Base-by-base conservation (phyloP, 2,797 vertebrate species). In the Bryconaethiops microstoma region DNA sequence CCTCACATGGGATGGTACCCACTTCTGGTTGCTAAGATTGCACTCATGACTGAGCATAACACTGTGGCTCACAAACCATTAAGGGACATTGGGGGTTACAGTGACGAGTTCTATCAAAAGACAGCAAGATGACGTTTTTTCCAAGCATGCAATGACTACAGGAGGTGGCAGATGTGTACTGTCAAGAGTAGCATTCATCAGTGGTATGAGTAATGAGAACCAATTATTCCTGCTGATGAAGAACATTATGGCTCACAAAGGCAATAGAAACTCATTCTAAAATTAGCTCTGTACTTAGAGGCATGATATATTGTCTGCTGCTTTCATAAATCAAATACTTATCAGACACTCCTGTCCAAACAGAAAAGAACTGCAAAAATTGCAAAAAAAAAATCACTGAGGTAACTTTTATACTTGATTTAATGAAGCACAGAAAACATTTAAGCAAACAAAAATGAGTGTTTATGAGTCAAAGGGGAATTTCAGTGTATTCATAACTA, bases 121-220 rank as follows among this genome's bases (percentile, higher is more conserved):
- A 42, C 59, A 80, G 57, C 25, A 64, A 62, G 59, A 40, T 23
- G 68, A 76, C 35, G 39, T 54, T 72, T 74, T 45, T 77, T 77
- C 40, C 62, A 74, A n/a, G 23, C 74, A 45, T 29, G 67, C 64
- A 45, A 39, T 40, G 25, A 60, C 63, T 29, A 25, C 19, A 55
- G 59, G 65, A 19, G 80, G 48, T 57, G 67, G 80, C 68, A 77
- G 75, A 77, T 67, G 69, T 77, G 35, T 10, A 63, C 45, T 63
- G 35, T 78, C 60, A 74, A 35, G 21, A 23, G 62, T 64, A 60
- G 70, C 40, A 77, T 77, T 55, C 62, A 65, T 82, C 74, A 72
- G 45, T 39, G 40, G 59, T 16, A 21, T 29, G 12, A 77, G 35
- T 54, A 77, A 82, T 52, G 50, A 82, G 57, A 62, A 62, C 42